Evolutionary conservation across 2,113 vertebrate species (phyloP).

Genomic region (Cisticola juncidis): DNA sequence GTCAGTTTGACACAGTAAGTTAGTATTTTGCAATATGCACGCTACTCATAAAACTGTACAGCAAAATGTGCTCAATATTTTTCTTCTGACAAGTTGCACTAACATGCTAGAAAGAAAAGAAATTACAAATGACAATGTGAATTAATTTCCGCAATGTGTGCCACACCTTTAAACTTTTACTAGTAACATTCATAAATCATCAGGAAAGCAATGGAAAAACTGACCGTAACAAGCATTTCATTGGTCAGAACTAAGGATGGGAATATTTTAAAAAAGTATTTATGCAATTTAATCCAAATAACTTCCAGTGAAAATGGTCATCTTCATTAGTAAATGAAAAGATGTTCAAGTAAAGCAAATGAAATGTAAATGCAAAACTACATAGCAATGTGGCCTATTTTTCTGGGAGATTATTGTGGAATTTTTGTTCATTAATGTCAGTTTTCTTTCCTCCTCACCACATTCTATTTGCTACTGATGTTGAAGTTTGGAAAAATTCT

Average conservation of each 20-base stretch:
- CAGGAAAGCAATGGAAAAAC: neutral
- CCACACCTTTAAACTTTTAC: neutral
- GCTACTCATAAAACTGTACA: neutral
- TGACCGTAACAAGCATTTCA: neutral
- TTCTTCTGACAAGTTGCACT: neutral
- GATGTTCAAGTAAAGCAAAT: neutral
- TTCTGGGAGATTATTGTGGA: constrained; percentile 48
- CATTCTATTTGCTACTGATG: constrained; percentile 57
- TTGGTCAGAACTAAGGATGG: neutral
- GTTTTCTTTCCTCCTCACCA: constrained; percentile 63
- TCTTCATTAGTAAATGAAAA: constrained; percentile 53
- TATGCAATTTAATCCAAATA: constrained; percentile 24
- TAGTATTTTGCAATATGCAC: neutral
- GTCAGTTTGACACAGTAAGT: neutral
- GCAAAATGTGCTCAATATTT: neutral
- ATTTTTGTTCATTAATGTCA: constrained; percentile 67
- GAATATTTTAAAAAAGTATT: neutral
- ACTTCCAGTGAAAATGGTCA: neutral
- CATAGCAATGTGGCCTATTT: neutral
- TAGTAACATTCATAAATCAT: constrained; percentile 13
- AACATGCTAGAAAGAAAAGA: neutral
- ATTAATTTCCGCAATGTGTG: neutral
- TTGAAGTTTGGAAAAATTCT: constrained; percentile 62
- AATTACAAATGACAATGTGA: neutral
- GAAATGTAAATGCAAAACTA: constrained; percentile 42